phyloP scores from a whole-genome alignment of 2,888 invertebrate species.

The Lasioglossum pauxillum region DNA sequence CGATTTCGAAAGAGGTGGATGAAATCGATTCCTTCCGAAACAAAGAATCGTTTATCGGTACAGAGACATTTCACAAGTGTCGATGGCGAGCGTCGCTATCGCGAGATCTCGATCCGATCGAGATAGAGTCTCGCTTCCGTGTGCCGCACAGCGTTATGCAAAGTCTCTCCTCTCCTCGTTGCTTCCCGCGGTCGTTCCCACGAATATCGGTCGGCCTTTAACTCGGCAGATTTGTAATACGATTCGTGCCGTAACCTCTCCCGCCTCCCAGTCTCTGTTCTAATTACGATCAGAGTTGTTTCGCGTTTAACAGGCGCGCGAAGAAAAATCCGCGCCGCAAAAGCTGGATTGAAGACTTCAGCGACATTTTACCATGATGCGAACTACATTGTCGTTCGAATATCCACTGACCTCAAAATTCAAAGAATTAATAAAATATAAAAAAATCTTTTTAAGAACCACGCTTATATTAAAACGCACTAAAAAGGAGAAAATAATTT shows the following conservation, averaged over 20 bases:
- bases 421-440: no score
- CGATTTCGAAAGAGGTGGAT: neutral
- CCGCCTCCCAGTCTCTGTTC: neutral
- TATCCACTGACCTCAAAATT: no score
- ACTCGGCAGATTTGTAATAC: conserved; percentile 50
- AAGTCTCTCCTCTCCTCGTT: conserved; percentile 23
- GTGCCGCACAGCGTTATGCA: conserved; percentile 47
- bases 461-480: no score
- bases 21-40: neutral
- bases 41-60: neutral
- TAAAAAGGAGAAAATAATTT: no score
- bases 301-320: neutral
- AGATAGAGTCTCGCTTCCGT: conserved; percentile 50
- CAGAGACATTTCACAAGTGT: conserved; percentile 10
- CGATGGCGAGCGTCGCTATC: conserved; percentile 22
- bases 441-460: no score
- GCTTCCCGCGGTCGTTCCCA: conserved; percentile 48
- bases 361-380: no score
- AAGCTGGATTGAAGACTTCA: no score
- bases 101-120: conserved; percentile 47
- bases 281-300: conserved; percentile 25
- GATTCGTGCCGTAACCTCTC: conserved; percentile 27
- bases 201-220: conserved; percentile 58
- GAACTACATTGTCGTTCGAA: no score
- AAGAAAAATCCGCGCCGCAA: neutral